These are phyloP conservation scores for Diplodus puntazzo DNA, from an alignment of 2,797 vertebrate genomes.

Conservation along the genomic window DNA sequence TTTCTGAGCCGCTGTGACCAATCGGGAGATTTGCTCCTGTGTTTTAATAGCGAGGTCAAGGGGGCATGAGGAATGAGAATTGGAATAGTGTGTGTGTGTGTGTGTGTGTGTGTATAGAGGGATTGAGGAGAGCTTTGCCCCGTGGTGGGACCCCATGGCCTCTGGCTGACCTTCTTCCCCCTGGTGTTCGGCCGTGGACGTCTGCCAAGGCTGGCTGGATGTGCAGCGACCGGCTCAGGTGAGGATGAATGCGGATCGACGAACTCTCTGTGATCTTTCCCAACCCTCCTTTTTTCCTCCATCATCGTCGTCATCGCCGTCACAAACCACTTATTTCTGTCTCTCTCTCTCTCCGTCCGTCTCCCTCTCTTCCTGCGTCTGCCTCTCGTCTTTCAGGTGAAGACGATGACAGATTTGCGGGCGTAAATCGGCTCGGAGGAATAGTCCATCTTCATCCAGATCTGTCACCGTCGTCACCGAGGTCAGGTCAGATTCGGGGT, in stretches of 20 bases:
- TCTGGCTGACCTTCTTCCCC: conserved; percentile 69
- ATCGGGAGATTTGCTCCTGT: conserved; percentile 80
- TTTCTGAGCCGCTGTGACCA: conserved; percentile 80
- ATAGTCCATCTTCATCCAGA: conserved; percentile 65
- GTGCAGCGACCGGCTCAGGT: conserved; percentile 60
- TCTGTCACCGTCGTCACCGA: conserved; percentile 49
- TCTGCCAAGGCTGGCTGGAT: conserved; percentile 69
- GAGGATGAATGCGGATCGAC: conserved; percentile 32
- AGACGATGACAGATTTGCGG: conserved; percentile 70
- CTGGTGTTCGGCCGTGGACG: conserved; percentile 58
- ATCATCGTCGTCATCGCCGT: background rate
- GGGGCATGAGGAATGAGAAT: conserved; percentile 68
- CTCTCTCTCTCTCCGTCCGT: conserved; percentile 11
- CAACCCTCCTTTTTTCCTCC: conserved; percentile 30
- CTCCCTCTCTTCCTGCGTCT: conserved; percentile 54
- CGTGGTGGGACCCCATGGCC: conserved; percentile 70
- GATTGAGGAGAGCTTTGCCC: conserved; percentile 74
- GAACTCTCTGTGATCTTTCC: conserved; percentile 52
- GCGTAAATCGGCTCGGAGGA: conserved; percentile 41
- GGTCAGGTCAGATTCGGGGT: conserved; percentile 61
- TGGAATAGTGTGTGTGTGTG: conserved; percentile 45
- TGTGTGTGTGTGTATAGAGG: conserved; percentile 47
- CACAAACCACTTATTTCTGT: conserved; percentile 47
- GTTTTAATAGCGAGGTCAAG: conserved; percentile 81
- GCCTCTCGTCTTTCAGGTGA: conserved; percentile 77